Base-by-base conservation (phyloP, 2,113 vertebrate genomes). In the Drymodes brunneopygia region DNA sequence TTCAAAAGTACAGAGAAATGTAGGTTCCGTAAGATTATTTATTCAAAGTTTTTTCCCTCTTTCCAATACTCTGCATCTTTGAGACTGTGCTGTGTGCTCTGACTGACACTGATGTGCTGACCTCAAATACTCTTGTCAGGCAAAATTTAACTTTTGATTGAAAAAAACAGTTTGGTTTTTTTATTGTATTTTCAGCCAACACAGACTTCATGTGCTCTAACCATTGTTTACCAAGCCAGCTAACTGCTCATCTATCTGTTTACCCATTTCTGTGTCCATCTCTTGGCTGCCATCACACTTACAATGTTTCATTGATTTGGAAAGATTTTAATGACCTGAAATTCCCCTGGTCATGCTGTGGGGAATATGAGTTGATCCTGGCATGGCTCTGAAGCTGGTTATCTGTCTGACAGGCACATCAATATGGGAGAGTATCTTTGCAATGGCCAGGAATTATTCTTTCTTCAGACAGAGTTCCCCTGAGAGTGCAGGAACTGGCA, bases 261-360 rank as follows among this genome's bases (percentile, higher is more conserved):
- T 65, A 62, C 50, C 62, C 47, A 29, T 80, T 73, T 77, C 31
- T 74, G 69, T 48, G 62, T n/a, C 74, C 83, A 45, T 38, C 71
- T 84, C 42, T 82, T 88, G 1, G 1, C 79, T 95, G 79, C 56
- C 64, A 58, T 88, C 81, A 50, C 50, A 66, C 50, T 95, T 87
- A 11, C 0, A 75, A 82, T 40, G 61, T 91, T 92, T 82, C 81
- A 82, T 80, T 94, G 71, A 86, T 91, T 95, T 56, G 70, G 87
- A 88, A 95, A 66, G 35, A 61, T 51, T 92, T 82, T 80, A 91
- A 90, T 77, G 87, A 82, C 87, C 70, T 94, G 33, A 85, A 79
- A 82, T 88, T 85, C 67, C 62, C 38, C 75, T 64, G 67, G 23
- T 28, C 51, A 19, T 36, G 48, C 66, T 50, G 5, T 51, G 67